Base-by-base conservation (phyloP, 2,888 invertebrate genomes). In the Scaptomyza caliginosa region DNA sequence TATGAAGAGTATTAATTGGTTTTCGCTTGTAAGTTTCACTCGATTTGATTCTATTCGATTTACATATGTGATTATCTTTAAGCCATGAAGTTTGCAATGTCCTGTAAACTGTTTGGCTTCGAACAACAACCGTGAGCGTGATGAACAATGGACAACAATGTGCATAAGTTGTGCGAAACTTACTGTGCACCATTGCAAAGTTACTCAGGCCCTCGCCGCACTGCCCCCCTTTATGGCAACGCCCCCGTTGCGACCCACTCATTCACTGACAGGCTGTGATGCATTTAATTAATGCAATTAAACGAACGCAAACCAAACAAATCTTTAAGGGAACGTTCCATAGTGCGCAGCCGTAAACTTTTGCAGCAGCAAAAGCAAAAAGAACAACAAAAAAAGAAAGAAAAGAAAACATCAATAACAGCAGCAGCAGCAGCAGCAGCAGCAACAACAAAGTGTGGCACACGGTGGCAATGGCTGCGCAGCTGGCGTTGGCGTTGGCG, bases 261-360 rank as follows among this genome's bases (percentile, higher is more conserved):
- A 17, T 19, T 40, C 30, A 40, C 54, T 43, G 66, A 56, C 55
- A 59, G 72, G 38, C 52, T 46, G 42, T 38, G 57, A 48, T 64
- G 77, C 74, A 69, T 80, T 80, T 80, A 78, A 78, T 78, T 78
- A 78, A 78, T 83, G 84, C 77, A 78, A 83, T 83, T 83, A 83
- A 84, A 52, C 45, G 77, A 69, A 73, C 69, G 63, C 67, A 79
- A 78, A 79, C 64, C 73, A 72, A 77, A 77, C 77, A 73, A 69
- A 71, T 67, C 68, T 57, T 16, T 16, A 13, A 46, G 69, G 49
- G 42, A 43, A 28, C 39, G 42, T 39, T 32, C 39, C 59, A 59
- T 57, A 58, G 54, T 63, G 64, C 43, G 56, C 56, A 17, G 63
- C 51, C 45, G 62, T 67, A 51, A 51, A 51, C 55, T 63, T 69